Evolutionary conservation across 2,888 invertebrate species (phyloP).

Genomic region (Pandemis heparana): DNA sequence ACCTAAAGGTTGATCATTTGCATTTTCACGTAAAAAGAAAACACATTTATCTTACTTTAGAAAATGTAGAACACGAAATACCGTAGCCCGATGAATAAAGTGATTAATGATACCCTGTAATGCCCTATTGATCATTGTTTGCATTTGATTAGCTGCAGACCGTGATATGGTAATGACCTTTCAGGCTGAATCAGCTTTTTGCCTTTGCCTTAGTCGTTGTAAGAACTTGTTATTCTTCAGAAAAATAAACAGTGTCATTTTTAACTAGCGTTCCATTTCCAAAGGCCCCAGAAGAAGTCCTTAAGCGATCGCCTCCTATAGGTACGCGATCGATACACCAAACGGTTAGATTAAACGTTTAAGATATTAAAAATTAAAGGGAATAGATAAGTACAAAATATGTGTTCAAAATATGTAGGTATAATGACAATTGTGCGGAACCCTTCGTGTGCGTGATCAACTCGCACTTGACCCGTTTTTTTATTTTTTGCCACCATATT

Average conservation of each 20-base stretch:
- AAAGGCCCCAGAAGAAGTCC: too few species aligned
- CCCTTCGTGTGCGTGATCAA: too few species aligned
- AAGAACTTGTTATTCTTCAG: not conserved
- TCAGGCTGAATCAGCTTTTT: not conserved
- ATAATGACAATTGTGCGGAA: too few species aligned
- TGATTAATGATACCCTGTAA: constrained; percentile 57
- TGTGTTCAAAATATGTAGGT: too few species aligned
- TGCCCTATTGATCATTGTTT: constrained; percentile 49
- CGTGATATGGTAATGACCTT: constrained; percentile 17
- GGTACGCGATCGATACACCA: too few species aligned
- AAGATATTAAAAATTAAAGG: too few species aligned
- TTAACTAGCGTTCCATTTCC: not conserved
- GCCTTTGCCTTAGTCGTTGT: constrained; percentile 1
- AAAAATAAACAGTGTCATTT: not conserved
- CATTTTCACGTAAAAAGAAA: constrained; percentile 43
- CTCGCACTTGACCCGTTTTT: too few species aligned
- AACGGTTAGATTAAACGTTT: too few species aligned
- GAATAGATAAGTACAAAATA: too few species aligned
- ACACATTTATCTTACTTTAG: constrained; percentile 54
- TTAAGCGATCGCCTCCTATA: too few species aligned
- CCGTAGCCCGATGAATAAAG: constrained; percentile 54
- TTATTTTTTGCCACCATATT: too few species aligned
- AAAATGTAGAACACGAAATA: constrained; percentile 52
- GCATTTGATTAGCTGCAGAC: constrained; percentile 49
- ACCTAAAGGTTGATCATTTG: constrained; percentile 29